Evolutionary conservation across 2,888 invertebrate genomes (phyloP), one percentile per base, ranked within the genome.

Genomic region (Agrenia bidenticulata): DNA sequence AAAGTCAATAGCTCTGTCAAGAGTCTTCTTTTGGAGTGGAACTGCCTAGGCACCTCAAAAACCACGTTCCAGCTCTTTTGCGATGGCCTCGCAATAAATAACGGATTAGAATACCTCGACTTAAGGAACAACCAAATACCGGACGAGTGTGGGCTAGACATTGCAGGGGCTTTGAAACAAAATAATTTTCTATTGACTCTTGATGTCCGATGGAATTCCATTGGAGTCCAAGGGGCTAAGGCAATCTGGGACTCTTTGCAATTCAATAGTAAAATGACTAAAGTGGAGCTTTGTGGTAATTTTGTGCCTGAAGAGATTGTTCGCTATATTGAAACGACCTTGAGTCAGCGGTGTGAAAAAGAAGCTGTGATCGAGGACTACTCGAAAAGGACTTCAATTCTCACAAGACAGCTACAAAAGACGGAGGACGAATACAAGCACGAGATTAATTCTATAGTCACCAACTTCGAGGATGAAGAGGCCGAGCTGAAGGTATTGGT

Each of bases 91-190:
- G 68, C 77, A 0, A 72, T 76, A 24, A 81, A 81, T 70, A 42
- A 45, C n/a, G 45, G 77, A 2, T 64, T 81, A 4, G 79, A 80
- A 54, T 77, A 78, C 60, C 55, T 81, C 15, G 80, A 81, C 70
- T 65, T 81, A 1, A 66, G 79, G 32, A 81, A 80, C 67, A 81
- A 81, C 72, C 80, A 80, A 63, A 77, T 81, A 2, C 77, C 78
- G 1, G 78, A 79, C 1, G 74, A 77, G 13, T 79, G 78, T 58
- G 78, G 79, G 0, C 74, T 77, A 21, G 75, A 78, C 9, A 60
- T 81, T 15, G 73, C 77, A 1, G 74, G 73, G 64, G 77, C 78
- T 1, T 51, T 81, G 1, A 77, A 72, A 26, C 71, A 64, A 17
- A 80, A 81, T 60, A 80, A 78, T 66, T 77, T 77, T 1, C 64